A percentile compares a stretch with the other conserved stretches of the same genome.
phyloP scores from a whole-genome alignment of 2,113 vertebrate genomes.

The Labrus mixtus region DNA sequence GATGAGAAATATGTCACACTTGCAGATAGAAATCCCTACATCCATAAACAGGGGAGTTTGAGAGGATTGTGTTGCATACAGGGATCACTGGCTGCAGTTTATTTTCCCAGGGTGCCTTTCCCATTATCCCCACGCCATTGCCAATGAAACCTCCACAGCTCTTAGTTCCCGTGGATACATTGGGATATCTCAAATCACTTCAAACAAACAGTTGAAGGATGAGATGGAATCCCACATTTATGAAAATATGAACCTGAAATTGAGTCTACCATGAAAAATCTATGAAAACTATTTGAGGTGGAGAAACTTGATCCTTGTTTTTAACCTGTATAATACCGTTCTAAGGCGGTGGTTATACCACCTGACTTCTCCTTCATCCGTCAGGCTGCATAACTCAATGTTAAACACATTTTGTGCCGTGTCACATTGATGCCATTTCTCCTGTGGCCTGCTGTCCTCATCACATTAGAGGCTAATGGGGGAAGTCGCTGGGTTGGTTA shows the following conservation, averaged over 20 bases:
- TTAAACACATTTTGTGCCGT: constrained; percentile 29
- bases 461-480: constrained; percentile 21
- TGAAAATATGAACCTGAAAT: constrained; percentile 65
- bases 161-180: constrained; percentile 64
- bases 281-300: constrained; percentile 18
- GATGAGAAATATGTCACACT: constrained; percentile 76
- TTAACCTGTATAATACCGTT: neutral
- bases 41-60: constrained; percentile 77
- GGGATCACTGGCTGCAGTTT: constrained; percentile 75
- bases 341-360: neutral
- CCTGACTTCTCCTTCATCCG: neutral
- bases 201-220: constrained; percentile 78
- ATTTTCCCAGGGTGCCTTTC: constrained; percentile 81
- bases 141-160: constrained; percentile 64
- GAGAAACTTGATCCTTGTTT: constrained; percentile 17
- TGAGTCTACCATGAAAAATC: constrained; percentile 32
- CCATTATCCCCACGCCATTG: constrained; percentile 64
- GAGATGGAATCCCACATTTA: constrained; percentile 70
- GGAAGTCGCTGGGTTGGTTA: constrained; percentile 33
- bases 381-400: neutral
- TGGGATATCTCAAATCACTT: constrained; percentile 79
- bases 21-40: constrained; percentile 78
- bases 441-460: constrained; percentile 23
- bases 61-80: constrained; percentile 76
- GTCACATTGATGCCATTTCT: constrained; percentile 42